phyloP scores from a whole-genome alignment of 2,888 invertebrate species.

The Mamestra brassicae region DNA sequence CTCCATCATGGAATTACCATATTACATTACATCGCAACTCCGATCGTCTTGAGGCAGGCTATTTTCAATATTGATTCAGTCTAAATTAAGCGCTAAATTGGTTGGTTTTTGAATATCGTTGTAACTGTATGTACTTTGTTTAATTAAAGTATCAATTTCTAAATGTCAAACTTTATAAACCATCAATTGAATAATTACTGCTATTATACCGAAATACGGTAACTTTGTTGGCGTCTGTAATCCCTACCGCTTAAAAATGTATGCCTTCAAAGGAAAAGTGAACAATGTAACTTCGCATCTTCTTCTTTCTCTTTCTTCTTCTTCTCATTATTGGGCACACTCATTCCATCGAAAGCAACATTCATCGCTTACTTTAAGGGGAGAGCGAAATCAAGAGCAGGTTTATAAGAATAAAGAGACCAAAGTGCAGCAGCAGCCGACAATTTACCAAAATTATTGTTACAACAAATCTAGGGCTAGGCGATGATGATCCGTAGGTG shows the following conservation, averaged over 20 bases:
- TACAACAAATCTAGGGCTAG: constrained; percentile 6
- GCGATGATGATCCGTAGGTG: constrained; percentile 1
- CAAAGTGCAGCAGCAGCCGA: neutral
- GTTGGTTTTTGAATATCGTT: neutral
- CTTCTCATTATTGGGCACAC: no score
- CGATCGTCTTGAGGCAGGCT: neutral
- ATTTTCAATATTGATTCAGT: neutral
- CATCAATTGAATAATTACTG: neutral
- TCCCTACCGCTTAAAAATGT: no score
- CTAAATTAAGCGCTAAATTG: neutral
- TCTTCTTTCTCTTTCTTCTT: no score
- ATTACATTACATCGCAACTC: neutral
- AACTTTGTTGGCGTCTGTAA: no score
- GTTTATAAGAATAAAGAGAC: neutral
- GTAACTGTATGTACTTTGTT: neutral
- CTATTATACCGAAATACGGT: no score
- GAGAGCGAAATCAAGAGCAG: neutral
- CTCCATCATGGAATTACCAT: neutral
- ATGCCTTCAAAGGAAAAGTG: no score
- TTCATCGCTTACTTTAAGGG: neutral
- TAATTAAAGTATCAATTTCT: neutral
- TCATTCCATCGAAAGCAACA: no score
- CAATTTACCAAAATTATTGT: neutral
- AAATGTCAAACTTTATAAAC: neutral
- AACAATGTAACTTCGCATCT: no score